A percentile compares a stretch with the other conserved stretches of the same genome.
phyloP scores from a whole-genome alignment of 1,140 invertebrate species.

The Lineus longissimus region DNA sequence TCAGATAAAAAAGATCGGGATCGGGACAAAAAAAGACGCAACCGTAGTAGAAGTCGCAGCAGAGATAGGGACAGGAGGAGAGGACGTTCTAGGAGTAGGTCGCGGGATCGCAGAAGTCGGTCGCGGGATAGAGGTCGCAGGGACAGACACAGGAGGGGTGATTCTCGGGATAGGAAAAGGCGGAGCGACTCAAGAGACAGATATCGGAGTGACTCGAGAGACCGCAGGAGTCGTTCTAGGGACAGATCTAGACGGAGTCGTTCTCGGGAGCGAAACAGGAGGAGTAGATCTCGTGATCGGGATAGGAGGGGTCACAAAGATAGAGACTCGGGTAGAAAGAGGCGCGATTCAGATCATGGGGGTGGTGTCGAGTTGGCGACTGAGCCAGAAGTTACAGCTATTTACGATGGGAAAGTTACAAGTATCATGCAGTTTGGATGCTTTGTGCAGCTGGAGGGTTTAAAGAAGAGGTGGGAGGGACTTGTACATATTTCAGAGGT shows the following conservation, averaged over 20 bases:
- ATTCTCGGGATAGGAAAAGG: conserved; percentile 23
- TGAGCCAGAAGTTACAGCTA: conserved; percentile 51
- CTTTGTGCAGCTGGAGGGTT: conserved; percentile 92
- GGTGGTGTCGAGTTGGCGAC: conserved; percentile 22
- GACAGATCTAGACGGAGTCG: conserved; percentile 33
- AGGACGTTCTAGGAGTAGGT: conserved; percentile 30
- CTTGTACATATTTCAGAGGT: conserved; percentile 95
- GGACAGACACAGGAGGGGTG: conserved; percentile 18
- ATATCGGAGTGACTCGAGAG: neutral
- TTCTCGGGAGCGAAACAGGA: conserved; percentile 22
- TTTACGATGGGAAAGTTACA: conserved; percentile 90
- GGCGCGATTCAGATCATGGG: neutral
- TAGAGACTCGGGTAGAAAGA: conserved; percentile 25
- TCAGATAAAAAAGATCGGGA: conserved; percentile 14
- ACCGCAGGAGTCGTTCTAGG: conserved; percentile 35
- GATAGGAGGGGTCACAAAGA: conserved; percentile 36
- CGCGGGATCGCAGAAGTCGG: conserved; percentile 49
- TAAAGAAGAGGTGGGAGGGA: conserved; percentile 84
- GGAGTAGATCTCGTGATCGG: conserved; percentile 28
- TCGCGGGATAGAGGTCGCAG: conserved; percentile 11
- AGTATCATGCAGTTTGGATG: conserved; percentile 97
- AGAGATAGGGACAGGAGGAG: conserved; percentile 44
- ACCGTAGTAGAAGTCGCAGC: conserved; percentile 25
- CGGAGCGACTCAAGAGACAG: conserved; percentile 15
- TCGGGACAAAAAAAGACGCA: conserved; percentile 11